Evolutionary conservation across 1,140 invertebrate genomes (phyloP), one percentile per base, ranked within the genome.

Genomic region (Pinna nobilis): DNA sequence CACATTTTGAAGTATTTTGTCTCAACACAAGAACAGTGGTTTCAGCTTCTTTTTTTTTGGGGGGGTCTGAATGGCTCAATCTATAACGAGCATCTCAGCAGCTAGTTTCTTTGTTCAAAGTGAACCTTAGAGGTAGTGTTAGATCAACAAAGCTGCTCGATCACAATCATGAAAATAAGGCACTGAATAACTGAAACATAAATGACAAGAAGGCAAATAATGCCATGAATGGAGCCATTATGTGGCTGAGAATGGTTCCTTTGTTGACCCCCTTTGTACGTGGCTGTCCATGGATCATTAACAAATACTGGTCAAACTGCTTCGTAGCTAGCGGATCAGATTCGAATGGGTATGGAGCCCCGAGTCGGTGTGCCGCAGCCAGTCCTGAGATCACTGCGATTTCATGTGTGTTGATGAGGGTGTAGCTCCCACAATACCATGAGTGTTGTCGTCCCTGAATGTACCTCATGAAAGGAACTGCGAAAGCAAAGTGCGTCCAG

Each of bases 401-500:
- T 53, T 84, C 83, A 65, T 84, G 83, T 23, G 84, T 84, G 67
- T 83, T 84, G 47, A 86, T 81, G 11, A 84, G 76, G 7, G 83
- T 86, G 73, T 84, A 86, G 3, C 80, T 72, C 1, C 84, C 83
- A 74, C 76, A 80, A 55, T 78, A 84, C 74, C 77, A 84, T 11
- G 82, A 79, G 30, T 81, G 44, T 50, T 78, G 68, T 63, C 74
- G 81, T 1, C 83, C 83, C 41, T 86, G 83, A 11, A 86, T 63
- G 68, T 81, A 86, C 39, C 82, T 64, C 77, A 84, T 82, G 18
- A 84, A 73, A 13, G 83, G 83, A 2, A 84, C 82, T n/a, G 78
- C 79, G 35, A 84, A 86, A 15, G 82, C 80, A 77, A 82, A 86
- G 70, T 86, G 84, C 9, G 70, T 63, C 84, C 84, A 86, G 4